A percentile compares a stretch with the other conserved stretches of the same genome.
These are phyloP conservation scores for Callimorpha dominula DNA, from an alignment of 2,888 invertebrate genomes.

Conservation along the genomic window DNA sequence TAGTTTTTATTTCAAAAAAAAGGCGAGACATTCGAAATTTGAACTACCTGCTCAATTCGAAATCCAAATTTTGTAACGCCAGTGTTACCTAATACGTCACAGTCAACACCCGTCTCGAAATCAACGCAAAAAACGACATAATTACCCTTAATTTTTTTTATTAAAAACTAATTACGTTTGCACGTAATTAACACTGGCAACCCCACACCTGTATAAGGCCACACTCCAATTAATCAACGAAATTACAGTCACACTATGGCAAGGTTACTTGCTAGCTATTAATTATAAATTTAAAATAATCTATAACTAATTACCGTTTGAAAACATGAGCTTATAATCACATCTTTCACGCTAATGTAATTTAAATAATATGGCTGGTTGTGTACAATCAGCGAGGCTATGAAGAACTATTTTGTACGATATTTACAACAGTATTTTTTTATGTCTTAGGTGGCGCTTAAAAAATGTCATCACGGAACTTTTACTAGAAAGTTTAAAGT, in stretches of 20 bases:
- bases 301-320: constrained; percentile 27
- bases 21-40: neutral
- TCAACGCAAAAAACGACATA: too few species aligned
- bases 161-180: neutral
- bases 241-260: constrained; percentile 13
- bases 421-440: neutral
- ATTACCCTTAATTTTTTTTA: too few species aligned
- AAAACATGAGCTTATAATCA: constrained; percentile 27
- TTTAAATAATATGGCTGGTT: constrained; percentile 18
- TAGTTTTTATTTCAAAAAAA: neutral
- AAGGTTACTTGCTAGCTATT: constrained; percentile 26
- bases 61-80: neutral
- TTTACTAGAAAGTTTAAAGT: too few species aligned
- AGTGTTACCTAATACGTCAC: neutral
- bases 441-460: too few species aligned
- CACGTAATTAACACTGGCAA: neutral
- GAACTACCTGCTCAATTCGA: neutral
- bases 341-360: constrained; percentile 29
- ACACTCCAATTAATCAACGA: constrained; percentile 25
- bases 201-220: neutral
- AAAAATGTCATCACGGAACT: too few species aligned
- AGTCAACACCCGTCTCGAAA: neutral
- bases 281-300: constrained; percentile 10
- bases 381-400: constrained; percentile 18
- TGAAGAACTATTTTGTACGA: neutral